Evolutionary conservation across 53 echinoderm and acorn worm species (phyloP).

Genomic region (Arbacia lixula): DNA sequence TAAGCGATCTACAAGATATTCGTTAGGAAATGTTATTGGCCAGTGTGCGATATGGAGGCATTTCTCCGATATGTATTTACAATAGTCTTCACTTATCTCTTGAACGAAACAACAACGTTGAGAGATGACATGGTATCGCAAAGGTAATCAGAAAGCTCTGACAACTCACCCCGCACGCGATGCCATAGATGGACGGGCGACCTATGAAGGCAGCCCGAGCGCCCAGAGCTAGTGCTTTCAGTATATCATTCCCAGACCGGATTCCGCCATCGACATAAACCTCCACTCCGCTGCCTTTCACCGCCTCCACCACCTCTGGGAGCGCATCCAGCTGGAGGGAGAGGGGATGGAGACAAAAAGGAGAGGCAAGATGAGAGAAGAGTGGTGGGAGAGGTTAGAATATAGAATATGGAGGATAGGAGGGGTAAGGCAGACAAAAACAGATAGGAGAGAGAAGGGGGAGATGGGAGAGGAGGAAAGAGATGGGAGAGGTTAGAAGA

Average conservation of each 20-base stretch:
- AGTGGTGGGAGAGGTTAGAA: not conserved
- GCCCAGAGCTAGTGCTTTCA: conserved; percentile 43
- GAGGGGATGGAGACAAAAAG: not conserved
- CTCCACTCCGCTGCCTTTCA: conserved; percentile 7
- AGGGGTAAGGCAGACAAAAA: no score
- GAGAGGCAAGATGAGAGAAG: not conserved
- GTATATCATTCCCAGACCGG: conserved; percentile 34
- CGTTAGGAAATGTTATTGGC: no score
- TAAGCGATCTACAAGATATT: not conserved
- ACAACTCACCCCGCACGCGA: conserved; percentile 20
- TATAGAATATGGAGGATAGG: not conserved
- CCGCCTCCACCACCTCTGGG: conserved; percentile 49
- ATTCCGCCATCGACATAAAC: conserved; percentile 49
- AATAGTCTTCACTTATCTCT: no score
- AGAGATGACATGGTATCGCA: no score
- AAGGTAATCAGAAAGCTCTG: no score
- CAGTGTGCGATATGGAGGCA: no score
- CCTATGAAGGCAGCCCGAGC: conserved; percentile 51
- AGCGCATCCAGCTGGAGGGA: conserved; percentile 40
- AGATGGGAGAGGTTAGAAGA: no score
- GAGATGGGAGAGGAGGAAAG: no score
- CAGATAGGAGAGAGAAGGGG: no score
- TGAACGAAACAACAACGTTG: no score
- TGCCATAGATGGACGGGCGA: conserved; percentile 30
- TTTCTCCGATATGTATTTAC: no score